Conservation (phyloP, 35 echinoderm and acorn worm genomes). For the Ophiothrix spiculata region DNA sequence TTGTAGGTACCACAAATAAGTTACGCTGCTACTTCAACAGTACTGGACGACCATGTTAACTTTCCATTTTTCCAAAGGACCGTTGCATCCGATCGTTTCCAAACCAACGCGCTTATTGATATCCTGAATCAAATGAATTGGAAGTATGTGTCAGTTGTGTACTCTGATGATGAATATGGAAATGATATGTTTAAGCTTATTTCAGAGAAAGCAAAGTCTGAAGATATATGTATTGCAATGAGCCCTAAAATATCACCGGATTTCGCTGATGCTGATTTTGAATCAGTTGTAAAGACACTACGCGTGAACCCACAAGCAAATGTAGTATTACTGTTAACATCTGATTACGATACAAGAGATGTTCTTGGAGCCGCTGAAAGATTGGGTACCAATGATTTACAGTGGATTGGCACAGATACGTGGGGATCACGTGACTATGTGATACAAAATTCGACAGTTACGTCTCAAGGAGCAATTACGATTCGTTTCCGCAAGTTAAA, state of each 20-base stretch:
- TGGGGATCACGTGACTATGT: conserved; percentile 81
- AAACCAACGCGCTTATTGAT: conserved; percentile 56
- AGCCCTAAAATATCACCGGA: conserved; percentile 22
- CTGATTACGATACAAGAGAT: conserved; percentile 55
- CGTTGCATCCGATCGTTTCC: conserved; percentile 72
- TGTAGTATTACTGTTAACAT: conserved; percentile 73
- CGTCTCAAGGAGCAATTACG: conserved; percentile 52
- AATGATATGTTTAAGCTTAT: conserved; percentile 63
- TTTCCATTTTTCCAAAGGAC: conserved; percentile 80
- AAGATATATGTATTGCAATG: conserved; percentile 79
- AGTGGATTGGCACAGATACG: conserved; percentile 85
- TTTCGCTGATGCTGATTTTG: neutral
- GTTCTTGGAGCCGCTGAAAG: conserved; percentile 66
- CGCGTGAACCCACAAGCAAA: conserved; percentile 52
- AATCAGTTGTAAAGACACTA: conserved; percentile 31
- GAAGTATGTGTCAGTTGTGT: conserved; percentile 82
- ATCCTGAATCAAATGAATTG: conserved; percentile 49
- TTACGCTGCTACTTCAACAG: conserved; percentile 59
- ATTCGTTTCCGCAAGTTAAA: neutral
- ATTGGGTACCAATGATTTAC: conserved; percentile 53
- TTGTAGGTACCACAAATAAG: conserved; percentile 43
- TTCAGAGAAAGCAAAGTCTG: neutral
- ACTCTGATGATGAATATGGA: conserved; percentile 76
- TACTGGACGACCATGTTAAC: conserved; percentile 38
- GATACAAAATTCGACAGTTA: conserved; percentile 28